These are phyloP conservation scores for Neolamprologus ventralis DNA, from an alignment of 2,113 vertebrate species.

Conservation along the genomic window DNA sequence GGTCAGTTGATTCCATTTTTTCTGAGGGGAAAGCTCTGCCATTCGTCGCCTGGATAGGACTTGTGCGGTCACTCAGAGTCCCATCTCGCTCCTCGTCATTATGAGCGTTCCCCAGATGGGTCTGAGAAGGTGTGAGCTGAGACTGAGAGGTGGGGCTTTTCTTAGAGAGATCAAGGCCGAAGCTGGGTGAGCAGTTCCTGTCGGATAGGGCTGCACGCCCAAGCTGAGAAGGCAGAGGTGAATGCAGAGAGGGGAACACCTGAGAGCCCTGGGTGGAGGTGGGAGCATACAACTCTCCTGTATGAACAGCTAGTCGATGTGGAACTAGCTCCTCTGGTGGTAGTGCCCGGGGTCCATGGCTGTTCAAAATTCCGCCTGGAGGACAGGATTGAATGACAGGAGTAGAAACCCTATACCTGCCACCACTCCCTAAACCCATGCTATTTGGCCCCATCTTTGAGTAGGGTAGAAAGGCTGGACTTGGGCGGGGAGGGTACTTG, in stretches of 20 bases:
- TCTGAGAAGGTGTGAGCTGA: constrained; percentile 59
- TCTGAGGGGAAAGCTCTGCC: constrained; percentile 67
- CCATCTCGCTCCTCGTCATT: constrained; percentile 68
- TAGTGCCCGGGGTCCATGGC: constrained; percentile 61
- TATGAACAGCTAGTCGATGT: constrained; percentile 79
- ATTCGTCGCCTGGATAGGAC: constrained; percentile 69
- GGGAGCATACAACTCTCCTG: constrained; percentile 86
- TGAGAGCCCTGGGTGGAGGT: constrained; percentile 73
- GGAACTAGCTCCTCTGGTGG: constrained; percentile 71
- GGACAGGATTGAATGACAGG: constrained; percentile 93
- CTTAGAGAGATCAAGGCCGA: constrained; percentile 93
- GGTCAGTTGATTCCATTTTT: constrained; percentile 69
- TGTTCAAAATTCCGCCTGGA: constrained; percentile 62
- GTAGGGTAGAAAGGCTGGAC: constrained; percentile 79
- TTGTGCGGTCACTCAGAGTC: constrained; percentile 72
- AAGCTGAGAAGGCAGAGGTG: constrained; percentile 71
- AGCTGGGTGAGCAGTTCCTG: constrained; percentile 87
- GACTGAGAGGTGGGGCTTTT: constrained; percentile 84
- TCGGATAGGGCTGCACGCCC: constrained; percentile 66
- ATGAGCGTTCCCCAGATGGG: constrained; percentile 70
- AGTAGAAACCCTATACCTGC: constrained; percentile 79
- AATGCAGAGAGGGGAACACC: constrained; percentile 71
- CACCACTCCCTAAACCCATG: constrained; percentile 61
- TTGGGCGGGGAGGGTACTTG: constrained; percentile 85
- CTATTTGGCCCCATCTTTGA: constrained; percentile 69